Conservation (phyloP, 1,140 invertebrate genomes). For the Yoshiicerus persimilis region DNA sequence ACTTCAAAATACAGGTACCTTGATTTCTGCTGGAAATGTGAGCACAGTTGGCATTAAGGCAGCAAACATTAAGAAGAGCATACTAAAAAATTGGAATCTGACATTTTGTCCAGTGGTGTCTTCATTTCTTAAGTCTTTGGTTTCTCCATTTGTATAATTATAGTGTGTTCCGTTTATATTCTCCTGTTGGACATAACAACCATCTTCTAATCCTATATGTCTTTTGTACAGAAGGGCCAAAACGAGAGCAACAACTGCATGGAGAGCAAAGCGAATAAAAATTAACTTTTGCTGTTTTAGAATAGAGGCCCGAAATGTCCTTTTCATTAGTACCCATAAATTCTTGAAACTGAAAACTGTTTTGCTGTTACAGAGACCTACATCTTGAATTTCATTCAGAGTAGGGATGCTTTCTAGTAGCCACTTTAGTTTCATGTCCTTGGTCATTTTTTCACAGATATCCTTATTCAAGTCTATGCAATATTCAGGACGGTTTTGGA, state of each 20-base stretch:
- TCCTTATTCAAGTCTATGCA: not conserved
- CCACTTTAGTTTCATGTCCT: not conserved
- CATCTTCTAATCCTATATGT: slow-evolving; percentile 1
- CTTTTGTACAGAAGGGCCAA: not conserved
- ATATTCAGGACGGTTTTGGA: not conserved
- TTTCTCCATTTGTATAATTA: not conserved
- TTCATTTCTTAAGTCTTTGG: not conserved
- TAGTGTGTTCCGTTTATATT: not conserved
- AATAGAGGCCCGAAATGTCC: not conserved
- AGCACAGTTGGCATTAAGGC: slow-evolving; percentile 35
- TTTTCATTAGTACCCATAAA: not conserved
- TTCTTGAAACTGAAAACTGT: not conserved
- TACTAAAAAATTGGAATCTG: slow-evolving; percentile 37
- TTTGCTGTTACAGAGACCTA: not conserved
- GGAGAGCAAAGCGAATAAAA: not conserved
- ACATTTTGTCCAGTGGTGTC: slow-evolving; percentile 13
- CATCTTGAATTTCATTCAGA: not conserved
- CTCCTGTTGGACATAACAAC: slow-evolving; percentile 1
- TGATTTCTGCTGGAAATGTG: slow-evolving; percentile 27
- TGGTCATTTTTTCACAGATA: slow-evolving; percentile 16
- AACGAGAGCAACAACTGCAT: slow-evolving; percentile 11
- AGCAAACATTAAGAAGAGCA: slow-evolving; percentile 37
- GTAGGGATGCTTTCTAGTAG: too few species aligned
- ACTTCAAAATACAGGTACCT: not conserved
- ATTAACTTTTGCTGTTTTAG: slow-evolving; percentile 18